Base-by-base conservation (phyloP, 2,113 vertebrate genomes). In the Scytalopus superciliaris region DNA sequence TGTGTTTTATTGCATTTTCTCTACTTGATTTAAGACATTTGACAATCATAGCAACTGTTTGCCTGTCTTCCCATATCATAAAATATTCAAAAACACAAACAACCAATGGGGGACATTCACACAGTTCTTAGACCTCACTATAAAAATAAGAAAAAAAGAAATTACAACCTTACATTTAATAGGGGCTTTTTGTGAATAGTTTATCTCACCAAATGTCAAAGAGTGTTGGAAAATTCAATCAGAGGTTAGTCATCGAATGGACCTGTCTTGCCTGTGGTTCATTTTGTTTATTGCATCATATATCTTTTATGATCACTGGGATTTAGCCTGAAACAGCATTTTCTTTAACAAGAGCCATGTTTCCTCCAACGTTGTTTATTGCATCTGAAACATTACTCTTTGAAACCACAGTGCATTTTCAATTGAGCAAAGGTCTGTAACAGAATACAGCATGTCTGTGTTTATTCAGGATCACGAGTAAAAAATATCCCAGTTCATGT, bases 321-420 rank as follows among this genome's bases (percentile, higher is more conserved):
- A 98, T 98, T 98, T 96, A 98, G 96, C 97, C 97, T 98, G 98
- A 98, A 98, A 97, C 96, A 98, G 97, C 97, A 97, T 98, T 98
- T 98, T 98, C 95, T 97, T 98, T 97, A 98, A 98, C 96, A 98
- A 98, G 97, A 97, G 94, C 96, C 94, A 77, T 97, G 94, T 97
- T 98, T 97, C 97, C 96, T 97, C 96, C 96, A 97, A 97, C n/a
- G 3, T 95, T 98, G 97, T 98, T 98, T 98, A 98, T 97, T 97
- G 93, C 96, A 96, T 97, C 95, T 97, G 96, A 98, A 98, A 98
- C 97, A 97, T 97, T 97, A 97, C 95, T 97, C 97, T 97, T 97
- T 98, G 97, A 97, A 98, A 98, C 96, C 97, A 94, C 73, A 59
- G 96, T 93, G 92, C 88, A 93, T 97, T 98, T 98, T 98, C 97